Percentiles rank a stretch among this genome's conserved stretches.
Conservation (phyloP, 2,797 vertebrate genomes). For the Craterocephalus amniculus region DNA sequence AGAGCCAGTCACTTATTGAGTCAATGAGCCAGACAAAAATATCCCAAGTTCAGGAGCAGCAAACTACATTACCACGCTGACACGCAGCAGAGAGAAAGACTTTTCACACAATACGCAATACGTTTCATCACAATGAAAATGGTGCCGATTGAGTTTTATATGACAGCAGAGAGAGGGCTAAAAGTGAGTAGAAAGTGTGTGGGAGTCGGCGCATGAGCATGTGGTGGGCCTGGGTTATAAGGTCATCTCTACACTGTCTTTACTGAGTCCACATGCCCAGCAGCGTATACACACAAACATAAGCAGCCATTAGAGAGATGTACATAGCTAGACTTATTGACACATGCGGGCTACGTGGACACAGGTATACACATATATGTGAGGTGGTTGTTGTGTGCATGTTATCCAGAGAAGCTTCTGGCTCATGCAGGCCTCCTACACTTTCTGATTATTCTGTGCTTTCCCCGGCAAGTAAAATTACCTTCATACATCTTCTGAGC, state of each 20-base stretch:
- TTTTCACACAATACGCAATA: constrained; percentile 8
- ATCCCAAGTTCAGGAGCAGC: background rate
- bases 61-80: constrained; percentile 9
- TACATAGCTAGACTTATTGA: constrained; percentile 1
- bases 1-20: background rate
- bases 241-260: constrained; percentile 65
- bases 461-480: constrained; percentile 63
- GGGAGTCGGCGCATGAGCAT: constrained; percentile 58
- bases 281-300: background rate
- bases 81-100: constrained; percentile 7
- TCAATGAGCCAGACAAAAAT: background rate
- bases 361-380: constrained; percentile 6
- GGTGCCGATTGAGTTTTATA: constrained; percentile 37
- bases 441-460: constrained; percentile 28
- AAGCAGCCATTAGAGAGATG: constrained; percentile 9
- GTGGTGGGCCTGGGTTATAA: constrained; percentile 66
- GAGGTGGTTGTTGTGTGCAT: constrained; percentile 18
- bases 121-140: constrained; percentile 48
- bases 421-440: constrained; percentile 38
- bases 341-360: background rate
- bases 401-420: constrained; percentile 19
- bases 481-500: constrained; percentile 67
- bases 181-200: constrained; percentile 62
- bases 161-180: constrained; percentile 35
- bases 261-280: constrained; percentile 55